These are phyloP conservation scores for Mugil cephalus DNA, from an alignment of 2,113 vertebrate species.

Conservation along the genomic window DNA sequence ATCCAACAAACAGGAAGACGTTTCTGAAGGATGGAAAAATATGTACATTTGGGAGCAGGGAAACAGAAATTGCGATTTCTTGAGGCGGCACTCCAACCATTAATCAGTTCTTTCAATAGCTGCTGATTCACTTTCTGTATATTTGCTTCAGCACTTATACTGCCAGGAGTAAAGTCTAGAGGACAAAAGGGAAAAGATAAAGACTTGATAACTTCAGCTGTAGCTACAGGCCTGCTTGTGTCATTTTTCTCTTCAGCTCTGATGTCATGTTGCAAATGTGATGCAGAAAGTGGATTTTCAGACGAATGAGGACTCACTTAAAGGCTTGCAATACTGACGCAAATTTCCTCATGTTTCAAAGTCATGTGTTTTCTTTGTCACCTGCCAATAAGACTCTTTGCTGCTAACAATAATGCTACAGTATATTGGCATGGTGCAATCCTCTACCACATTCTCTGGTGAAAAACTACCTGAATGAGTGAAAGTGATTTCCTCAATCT, in stretches of 20 bases:
- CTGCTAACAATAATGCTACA: conserved; percentile 31
- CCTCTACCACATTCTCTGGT: conserved; percentile 40
- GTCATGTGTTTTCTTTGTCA: conserved; percentile 37
- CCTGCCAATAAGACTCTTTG: conserved; percentile 50
- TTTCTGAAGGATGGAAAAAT: too few species aligned
- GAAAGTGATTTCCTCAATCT: conserved; percentile 54
- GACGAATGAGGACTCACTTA: conserved; percentile 24
- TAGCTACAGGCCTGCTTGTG: neutral
- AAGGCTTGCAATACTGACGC: conserved; percentile 30
- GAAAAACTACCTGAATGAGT: conserved; percentile 47
- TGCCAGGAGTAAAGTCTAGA: neutral
- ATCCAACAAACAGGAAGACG: too few species aligned
- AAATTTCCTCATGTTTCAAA: conserved; percentile 31
- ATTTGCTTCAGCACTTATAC: neutral
- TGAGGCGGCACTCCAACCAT: too few species aligned
- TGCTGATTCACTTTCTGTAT: neutral
- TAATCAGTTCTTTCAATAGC: neutral
- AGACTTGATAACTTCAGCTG: neutral
- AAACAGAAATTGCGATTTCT: too few species aligned
- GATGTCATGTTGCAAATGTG: conserved; percentile 17
- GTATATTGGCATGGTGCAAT: conserved; percentile 30
- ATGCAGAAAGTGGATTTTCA: conserved; percentile 23
- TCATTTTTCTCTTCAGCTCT: neutral
- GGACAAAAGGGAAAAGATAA: too few species aligned
- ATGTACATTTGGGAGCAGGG: too few species aligned